Percentiles rank a stretch among this genome's conserved stretches.
phyloP scores from a whole-genome alignment of 1,140 invertebrate species.

The Fopius arisanus region DNA sequence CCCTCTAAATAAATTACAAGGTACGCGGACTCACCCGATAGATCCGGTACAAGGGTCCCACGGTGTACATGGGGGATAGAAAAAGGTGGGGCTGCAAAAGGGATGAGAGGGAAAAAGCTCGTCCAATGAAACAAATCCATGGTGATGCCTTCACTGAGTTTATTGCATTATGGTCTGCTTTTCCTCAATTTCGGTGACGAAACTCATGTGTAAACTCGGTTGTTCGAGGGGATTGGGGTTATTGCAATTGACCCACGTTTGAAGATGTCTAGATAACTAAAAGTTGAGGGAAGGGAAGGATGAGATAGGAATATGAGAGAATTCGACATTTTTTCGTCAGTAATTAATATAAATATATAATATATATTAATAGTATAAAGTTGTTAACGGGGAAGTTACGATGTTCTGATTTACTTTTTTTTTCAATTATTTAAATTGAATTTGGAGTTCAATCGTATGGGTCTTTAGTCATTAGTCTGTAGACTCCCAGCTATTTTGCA shows the following conservation, averaged over 20 bases:
- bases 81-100: constrained; percentile 10
- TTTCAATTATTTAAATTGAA: too few species aligned
- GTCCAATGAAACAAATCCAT: constrained; percentile 12
- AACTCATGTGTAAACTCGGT: constrained; percentile 25
- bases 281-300: background rate
- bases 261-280: background rate
- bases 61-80: constrained; percentile 4
- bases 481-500: too few species aligned
- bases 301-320: background rate
- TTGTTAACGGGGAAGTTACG: too few species aligned
- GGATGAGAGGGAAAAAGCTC: constrained; percentile 24
- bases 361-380: too few species aligned
- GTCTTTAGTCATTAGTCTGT: too few species aligned
- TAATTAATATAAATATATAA: too few species aligned
- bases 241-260: constrained; percentile 39
- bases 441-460: too few species aligned
- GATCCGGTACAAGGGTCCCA: constrained; percentile 27
- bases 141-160: constrained; percentile 42
- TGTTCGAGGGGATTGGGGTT: constrained; percentile 33
- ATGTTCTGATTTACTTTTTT: too few species aligned
- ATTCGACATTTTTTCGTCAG: background rate
- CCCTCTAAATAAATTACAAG: constrained; percentile 60
- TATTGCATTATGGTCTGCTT: constrained; percentile 60
- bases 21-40: background rate
- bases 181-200: constrained; percentile 43